phyloP scores from a whole-genome alignment of 2,888 invertebrate species.

The Nomada lathburiana region DNA sequence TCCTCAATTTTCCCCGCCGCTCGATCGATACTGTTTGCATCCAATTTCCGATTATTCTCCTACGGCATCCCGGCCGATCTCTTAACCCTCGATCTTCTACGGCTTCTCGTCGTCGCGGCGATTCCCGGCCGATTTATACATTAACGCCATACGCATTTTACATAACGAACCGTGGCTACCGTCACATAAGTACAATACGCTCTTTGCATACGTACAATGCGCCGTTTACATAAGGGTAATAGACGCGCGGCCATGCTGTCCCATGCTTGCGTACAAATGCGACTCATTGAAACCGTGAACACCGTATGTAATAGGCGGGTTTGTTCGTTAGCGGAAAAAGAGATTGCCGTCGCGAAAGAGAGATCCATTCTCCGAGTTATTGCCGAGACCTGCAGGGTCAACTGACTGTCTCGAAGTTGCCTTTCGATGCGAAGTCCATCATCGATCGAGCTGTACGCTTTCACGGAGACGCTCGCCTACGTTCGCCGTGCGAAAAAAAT shows the following conservation, averaged over 20 bases:
- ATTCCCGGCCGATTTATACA: conserved; percentile 37
- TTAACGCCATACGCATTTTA: conserved; percentile 63
- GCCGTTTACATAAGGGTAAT: conserved; percentile 55
- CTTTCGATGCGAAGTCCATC: no score
- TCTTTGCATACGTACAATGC: conserved; percentile 70
- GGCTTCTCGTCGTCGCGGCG: conserved; percentile 9
- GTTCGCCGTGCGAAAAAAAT: conserved; percentile 20
- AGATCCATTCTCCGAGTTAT: not conserved
- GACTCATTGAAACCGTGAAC: conserved; percentile 21
- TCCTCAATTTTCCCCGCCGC: not conserved
- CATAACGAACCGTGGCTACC: conserved; percentile 59
- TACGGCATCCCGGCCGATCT: not conserved
- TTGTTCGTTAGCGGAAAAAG: not conserved
- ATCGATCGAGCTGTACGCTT: not conserved
- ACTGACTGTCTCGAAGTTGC: not conserved
- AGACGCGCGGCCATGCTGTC: not conserved
- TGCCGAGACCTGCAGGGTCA: not conserved
- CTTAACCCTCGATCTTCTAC: conserved; percentile 7
- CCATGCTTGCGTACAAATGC: not conserved
- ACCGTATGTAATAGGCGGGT: not conserved
- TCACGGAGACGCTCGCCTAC: not conserved
- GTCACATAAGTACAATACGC: conserved; percentile 53
- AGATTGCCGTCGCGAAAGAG: not conserved
- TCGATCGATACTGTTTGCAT: not conserved
- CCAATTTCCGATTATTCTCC: no score